Evolutionary conservation across 2,888 invertebrate genomes (phyloP), one percentile per base, ranked within the genome.

Genomic region (Xestia c-nigrum): DNA sequence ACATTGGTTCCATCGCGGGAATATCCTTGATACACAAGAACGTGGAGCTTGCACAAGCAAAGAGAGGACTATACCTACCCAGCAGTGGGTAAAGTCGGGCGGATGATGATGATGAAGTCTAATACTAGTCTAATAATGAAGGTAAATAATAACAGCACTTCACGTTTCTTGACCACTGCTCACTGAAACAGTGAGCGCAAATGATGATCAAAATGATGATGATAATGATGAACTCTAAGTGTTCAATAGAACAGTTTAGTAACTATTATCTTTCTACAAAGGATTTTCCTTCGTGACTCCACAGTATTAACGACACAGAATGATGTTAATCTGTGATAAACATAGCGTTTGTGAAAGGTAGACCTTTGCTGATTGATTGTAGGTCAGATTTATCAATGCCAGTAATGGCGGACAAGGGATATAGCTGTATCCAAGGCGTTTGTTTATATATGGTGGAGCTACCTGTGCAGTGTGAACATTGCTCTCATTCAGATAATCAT

Each of bases 341-440:
- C 75, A 78, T 71, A 78, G 75, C 78, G 77, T 74, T 87, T 87
- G 89, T 87, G 90, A 90, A 90, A 90, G 88, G 89, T 75, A 85
- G 74, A 86, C 88, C 81, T 86, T 86, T 81, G 81, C 78, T 84
- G 86, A 89, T 88, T 86, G 85, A 87, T 89, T 86, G 87, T 85
- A 85, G 88, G 82, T 88, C 86, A 85, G 77, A 88, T 83, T 85
- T 85, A 80, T 86, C 86, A 89, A 89, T 87, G 85, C 82, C 86
- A 79, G 68, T 52, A 64, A 87, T 77, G 82, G 81, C 65, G 67
- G 66, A n/a, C 70, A 38, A 0, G 63, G 24, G 55, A 47, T 69
- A 74, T 74, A 64, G 73, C 59, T 43, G 50, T 66, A 63, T 46
- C 63, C 46, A 66, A 72, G 47, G 46, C 24, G 19, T 46, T 71